Base-by-base conservation (phyloP, 1,140 invertebrate genomes). In the Aphidius ervi region DNA sequence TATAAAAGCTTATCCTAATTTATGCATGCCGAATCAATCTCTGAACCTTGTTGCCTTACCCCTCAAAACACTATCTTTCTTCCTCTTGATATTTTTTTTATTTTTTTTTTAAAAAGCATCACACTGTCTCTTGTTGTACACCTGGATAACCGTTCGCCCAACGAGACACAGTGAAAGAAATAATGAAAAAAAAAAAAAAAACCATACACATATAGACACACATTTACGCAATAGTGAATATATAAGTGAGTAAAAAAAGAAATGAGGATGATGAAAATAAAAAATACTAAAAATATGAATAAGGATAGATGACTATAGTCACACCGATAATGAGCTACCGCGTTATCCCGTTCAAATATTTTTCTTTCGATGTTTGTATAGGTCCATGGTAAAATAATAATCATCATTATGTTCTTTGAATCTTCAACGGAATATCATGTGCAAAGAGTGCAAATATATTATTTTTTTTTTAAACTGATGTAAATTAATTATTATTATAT, bases 11-110 rank as follows among this genome's bases (percentile, higher is more conserved):
- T 73, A 73, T 77, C 72, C 75, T 78, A 78, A 78, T 78, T 77
- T 78, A 78, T 78, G 74, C 75, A 77, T 76, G 69, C 76, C 74
- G 74, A 78, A 78, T 78, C 75, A 78, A 78, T 78, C 75, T 77
- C 73, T 31, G 4, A 31, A 31, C 2, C 16, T 16, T 16, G 4
- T 31, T 31, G 2, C 23, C 23, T 31, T 31, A 31, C 23, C 23
- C 23, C 23, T 31, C 23, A 31, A 31, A 31, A 31, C 23, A 3
- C 2, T 31, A 31, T 31, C 23, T 31, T 31, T 31, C 23, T 31
- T 31, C 4, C 4, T 31, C 23, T 31, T 16, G 16, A 16, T 16
- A 16, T 16, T 31, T 31, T 31, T 31, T 31, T 3, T 31, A 31
- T 31, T 31, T 31, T 31, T 31, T 31, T 3, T 31, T 31, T 31